A percentile compares a stretch with the other conserved stretches of the same genome.
Conservation (phyloP, 1,140 invertebrate genomes). For the Ceratina japonica region DNA sequence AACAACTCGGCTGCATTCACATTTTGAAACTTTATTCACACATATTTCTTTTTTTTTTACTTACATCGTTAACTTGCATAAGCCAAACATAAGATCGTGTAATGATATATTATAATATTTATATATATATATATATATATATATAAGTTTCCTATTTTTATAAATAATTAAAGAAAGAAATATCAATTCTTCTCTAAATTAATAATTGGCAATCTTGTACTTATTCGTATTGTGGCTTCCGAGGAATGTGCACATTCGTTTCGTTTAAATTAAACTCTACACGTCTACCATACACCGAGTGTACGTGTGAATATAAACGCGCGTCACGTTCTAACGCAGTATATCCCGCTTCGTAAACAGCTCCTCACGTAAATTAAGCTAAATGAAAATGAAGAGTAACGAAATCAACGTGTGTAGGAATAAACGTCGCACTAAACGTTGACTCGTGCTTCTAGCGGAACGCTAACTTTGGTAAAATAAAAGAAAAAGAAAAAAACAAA, state of each 20-base stretch:
- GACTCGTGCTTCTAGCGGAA: conserved; percentile 18
- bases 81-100: conserved; percentile 78
- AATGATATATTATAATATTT: conserved; percentile 67
- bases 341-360: neutral
- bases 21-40: conserved; percentile 80
- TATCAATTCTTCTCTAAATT: conserved; percentile 65
- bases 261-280: conserved; percentile 42
- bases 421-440: conserved; percentile 31
- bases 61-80: conserved; percentile 78
- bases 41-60: conserved; percentile 73
- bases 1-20: conserved; percentile 70
- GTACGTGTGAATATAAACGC: conserved; percentile 40
- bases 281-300: conserved; percentile 21
- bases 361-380: conserved; percentile 10
- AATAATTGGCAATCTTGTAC: conserved; percentile 78
- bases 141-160: conserved; percentile 69
- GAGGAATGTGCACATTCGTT: conserved; percentile 76
- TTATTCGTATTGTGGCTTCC: conserved; percentile 70
- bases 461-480: conserved; percentile 13
- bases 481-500: neutral
- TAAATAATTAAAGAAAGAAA: conserved; percentile 71
- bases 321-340: conserved; percentile 30
- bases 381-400: conserved; percentile 24
- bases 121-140: conserved; percentile 69
- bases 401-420: conserved; percentile 36